Conservation (phyloP, 53 echinoderm and acorn worm genomes). For the Holothuria scabra region DNA sequence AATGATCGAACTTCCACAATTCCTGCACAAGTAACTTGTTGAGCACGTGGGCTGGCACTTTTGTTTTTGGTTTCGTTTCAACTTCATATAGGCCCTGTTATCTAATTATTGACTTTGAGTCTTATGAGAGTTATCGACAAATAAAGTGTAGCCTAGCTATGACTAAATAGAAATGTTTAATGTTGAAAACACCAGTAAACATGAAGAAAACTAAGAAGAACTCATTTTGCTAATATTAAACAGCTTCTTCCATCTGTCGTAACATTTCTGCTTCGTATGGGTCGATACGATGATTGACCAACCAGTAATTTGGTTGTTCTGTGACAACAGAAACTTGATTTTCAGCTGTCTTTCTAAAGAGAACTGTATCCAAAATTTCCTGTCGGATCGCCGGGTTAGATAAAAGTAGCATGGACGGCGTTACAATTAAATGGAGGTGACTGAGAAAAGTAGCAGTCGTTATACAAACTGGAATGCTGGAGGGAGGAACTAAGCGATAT, state of each 20-base stretch:
- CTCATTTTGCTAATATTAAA: background rate
- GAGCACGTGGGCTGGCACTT: too few relatives aligned
- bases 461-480: background rate
- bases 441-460: background rate
- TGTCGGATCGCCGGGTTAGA: background rate
- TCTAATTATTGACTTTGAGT: too few relatives aligned
- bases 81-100: too few relatives aligned
- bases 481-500: background rate
- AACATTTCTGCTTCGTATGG: slow-evolving; percentile 8
- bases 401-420: background rate
- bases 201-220: too few relatives aligned
- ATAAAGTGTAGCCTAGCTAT: too few relatives aligned
- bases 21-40: too few relatives aligned
- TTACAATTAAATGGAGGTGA: slow-evolving; percentile 1
- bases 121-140: too few relatives aligned
- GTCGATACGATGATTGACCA: background rate
- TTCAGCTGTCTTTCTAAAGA: background rate
- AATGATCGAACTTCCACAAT: too few relatives aligned
- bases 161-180: too few relatives aligned
- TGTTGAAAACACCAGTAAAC: too few relatives aligned
- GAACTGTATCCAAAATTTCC: background rate
- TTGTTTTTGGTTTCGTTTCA: too few relatives aligned
- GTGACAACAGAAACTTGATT: background rate
- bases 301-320: background rate
- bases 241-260: slow-evolving; percentile 13